A percentile compares a stretch with the other conserved stretches of the same genome.
Evolutionary conservation across 2,113 vertebrate species (phyloP).

Genomic region (Ivindomyrus marchei): DNA sequence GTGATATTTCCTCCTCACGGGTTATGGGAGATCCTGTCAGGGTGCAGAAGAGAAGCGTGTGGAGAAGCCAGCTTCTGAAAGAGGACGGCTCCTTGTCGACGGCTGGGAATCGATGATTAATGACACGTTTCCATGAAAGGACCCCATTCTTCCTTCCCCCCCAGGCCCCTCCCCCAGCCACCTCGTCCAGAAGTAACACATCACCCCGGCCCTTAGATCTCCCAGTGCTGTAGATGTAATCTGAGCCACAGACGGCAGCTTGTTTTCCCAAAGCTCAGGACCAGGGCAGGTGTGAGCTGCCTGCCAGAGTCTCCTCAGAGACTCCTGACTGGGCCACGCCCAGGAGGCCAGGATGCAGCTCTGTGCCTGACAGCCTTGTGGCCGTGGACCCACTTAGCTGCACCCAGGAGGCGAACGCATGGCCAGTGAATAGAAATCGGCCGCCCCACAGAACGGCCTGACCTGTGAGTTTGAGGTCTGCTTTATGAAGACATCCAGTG

Average conservation of each 20-base stretch:
- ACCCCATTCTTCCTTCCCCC: neutral
- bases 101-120: neutral
- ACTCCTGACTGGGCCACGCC: neutral
- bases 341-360: neutral
- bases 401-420: neutral
- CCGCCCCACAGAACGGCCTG: neutral
- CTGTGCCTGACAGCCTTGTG: neutral
- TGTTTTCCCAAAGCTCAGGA: conserved; percentile 11
- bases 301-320: neutral
- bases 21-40: neutral
- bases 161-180: neutral
- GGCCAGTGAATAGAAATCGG: neutral
- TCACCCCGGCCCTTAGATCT: neutral
- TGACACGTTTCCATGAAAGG: conserved; percentile 13
- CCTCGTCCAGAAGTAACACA: conserved; percentile 2
- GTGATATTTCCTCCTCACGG: neutral
- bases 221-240: neutral
- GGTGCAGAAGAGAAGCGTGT: neutral
- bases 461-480: neutral
- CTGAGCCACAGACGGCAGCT: neutral
- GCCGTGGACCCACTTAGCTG: neutral
- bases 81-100: conserved; percentile 4
- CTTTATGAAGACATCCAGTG: neutral
- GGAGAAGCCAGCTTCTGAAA: neutral
- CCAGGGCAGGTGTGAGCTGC: conserved; percentile 5